These are phyloP conservation scores for Peromyscus polionotus DNA, from an alignment of 2,113 vertebrate species.

Conservation along the genomic window DNA sequence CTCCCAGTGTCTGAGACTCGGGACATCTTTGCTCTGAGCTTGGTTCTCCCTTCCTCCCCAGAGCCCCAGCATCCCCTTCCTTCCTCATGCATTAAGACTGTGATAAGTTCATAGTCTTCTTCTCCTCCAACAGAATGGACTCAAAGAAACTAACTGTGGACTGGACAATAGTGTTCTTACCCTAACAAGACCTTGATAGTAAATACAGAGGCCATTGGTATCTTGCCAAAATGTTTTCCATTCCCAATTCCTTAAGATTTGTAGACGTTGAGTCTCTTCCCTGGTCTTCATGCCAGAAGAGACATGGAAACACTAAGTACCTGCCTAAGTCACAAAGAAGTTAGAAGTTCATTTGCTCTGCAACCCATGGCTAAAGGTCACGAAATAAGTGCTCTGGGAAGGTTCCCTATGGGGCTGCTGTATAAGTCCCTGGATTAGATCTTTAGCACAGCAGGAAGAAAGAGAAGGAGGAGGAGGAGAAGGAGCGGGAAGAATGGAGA, in stretches of 20 bases:
- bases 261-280: not conserved
- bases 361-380: not conserved
- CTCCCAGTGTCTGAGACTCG: not conserved
- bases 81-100: not conserved
- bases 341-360: not conserved
- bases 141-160: not conserved
- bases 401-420: too few relatives aligned
- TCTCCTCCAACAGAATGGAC: not conserved
- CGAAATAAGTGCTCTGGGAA: not conserved
- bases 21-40: not conserved
- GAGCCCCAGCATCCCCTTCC: not conserved
- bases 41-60: too few relatives aligned
- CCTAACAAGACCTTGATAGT: not conserved
- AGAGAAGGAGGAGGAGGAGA: not conserved
- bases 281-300: not conserved
- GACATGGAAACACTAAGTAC: not conserved
- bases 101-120: not conserved
- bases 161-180: not conserved
- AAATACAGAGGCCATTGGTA: not conserved
- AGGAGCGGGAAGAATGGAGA: not conserved
- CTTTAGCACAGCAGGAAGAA: not conserved
- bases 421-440: not conserved
- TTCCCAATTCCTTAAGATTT: slow-evolving; percentile 9
- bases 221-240: slow-evolving; percentile 41
- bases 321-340: slow-evolving; percentile 16